phyloP scores from a whole-genome alignment of 1,140 invertebrate genomes.

The Drosophila pruinosa region DNA sequence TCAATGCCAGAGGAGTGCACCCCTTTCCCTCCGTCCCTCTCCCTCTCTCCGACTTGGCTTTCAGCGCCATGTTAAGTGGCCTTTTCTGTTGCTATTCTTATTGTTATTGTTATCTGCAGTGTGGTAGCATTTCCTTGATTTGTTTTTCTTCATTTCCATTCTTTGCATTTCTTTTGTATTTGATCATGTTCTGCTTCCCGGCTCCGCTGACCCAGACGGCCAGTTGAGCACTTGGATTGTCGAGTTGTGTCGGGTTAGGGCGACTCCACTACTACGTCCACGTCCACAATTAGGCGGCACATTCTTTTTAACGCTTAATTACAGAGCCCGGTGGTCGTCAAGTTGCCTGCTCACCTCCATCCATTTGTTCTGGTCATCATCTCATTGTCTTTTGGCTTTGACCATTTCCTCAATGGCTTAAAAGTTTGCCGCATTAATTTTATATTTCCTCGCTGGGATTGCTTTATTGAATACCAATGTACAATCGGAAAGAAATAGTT shows the following conservation, averaged over 20 bases:
- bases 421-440: constrained; percentile 57
- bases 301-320: constrained; percentile 66
- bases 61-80: constrained; percentile 40
- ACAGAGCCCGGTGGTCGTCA: constrained; percentile 41
- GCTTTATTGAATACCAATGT: constrained; percentile 23
- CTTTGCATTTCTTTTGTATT: constrained; percentile 24
- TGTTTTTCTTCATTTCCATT: constrained; percentile 28
- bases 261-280: constrained; percentile 30
- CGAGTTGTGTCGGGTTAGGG: constrained; percentile 24
- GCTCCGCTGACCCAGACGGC: not conserved
- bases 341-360: constrained; percentile 18
- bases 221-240: not conserved
- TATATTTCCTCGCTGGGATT: constrained; percentile 59
- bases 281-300: constrained; percentile 69
- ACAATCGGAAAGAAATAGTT: not conserved
- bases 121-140: constrained; percentile 48
- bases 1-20: constrained; percentile 24
- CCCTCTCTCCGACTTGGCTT: not conserved
- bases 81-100: constrained; percentile 40
- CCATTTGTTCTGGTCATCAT: constrained; percentile 51
- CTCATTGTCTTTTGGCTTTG: constrained; percentile 62
- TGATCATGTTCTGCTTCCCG: constrained; percentile 20
- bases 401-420: constrained; percentile 61
- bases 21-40: not conserved
- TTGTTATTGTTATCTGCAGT: constrained; percentile 18